phyloP scores from a whole-genome alignment of 2,888 invertebrate genomes.

The Eudasyphora cyanicolor region DNA sequence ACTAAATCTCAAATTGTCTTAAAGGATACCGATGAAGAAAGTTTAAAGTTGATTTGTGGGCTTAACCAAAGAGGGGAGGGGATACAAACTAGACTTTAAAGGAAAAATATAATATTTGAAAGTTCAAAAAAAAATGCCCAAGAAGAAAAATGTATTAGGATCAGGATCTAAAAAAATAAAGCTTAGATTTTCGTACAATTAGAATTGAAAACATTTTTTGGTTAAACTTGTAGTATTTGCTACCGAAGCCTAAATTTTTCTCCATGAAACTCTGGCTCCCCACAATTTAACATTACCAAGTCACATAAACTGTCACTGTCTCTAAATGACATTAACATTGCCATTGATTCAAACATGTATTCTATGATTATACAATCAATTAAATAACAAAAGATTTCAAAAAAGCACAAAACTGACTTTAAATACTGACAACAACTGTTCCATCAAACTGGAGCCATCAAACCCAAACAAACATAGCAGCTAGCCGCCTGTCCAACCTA shows the following conservation, averaged over 20 bases:
- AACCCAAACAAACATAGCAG: neutral
- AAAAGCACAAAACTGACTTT: neutral
- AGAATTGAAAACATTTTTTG: too few relatives aligned
- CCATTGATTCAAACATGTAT: slow-evolving; percentile 3
- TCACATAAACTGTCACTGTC: slow-evolving; percentile 55
- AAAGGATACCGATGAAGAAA: slow-evolving; percentile 7
- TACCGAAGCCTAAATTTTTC: neutral
- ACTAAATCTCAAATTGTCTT: slow-evolving; percentile 17
- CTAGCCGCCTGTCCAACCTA: neutral
- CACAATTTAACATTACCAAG: slow-evolving; percentile 58
- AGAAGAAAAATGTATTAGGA: too few relatives aligned
- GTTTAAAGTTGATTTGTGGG: slow-evolving; percentile 18
- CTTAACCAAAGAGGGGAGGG: neutral
- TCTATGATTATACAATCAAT: slow-evolving; percentile 27
- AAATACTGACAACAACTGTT: slow-evolving; percentile 10
- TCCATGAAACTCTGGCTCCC: neutral
- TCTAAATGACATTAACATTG: slow-evolving; percentile 37
- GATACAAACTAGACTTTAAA: neutral
- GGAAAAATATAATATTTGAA: too few relatives aligned
- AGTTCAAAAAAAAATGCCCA: too few relatives aligned
- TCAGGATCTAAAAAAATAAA: too few relatives aligned
- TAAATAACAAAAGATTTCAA: slow-evolving; percentile 22
- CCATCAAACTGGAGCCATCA: neutral
- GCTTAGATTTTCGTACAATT: too few relatives aligned
- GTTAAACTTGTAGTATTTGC: too few relatives aligned